Base-by-base conservation (phyloP, 2,888 invertebrate genomes). In the Macaria notata region DNA sequence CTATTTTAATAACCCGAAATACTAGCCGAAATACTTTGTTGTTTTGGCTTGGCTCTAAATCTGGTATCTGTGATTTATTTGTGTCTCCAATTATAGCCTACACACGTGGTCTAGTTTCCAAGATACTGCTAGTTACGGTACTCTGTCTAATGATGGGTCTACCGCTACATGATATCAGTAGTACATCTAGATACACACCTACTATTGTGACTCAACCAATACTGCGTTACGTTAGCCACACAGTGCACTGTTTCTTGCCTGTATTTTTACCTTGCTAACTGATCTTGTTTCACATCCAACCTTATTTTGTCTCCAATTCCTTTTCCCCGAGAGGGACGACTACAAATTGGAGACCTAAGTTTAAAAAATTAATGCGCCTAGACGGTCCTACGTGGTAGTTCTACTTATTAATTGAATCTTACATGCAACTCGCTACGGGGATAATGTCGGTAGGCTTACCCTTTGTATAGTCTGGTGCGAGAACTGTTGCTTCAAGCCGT, bases 271-370 rank as follows among this genome's bases (percentile, higher is more conserved):
- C 91, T 90, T 84, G 80, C 86, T 87, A 78, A 86, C 77, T 71
- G 88, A 83, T 83, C 88, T 88, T 78, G 89, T 84, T 76, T 89
- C 86, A 82, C 89, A 88, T 81, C 88, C 91, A 76, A 91, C 81
- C 79, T 86, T 89, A 89, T 89, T 90, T 85, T 87, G 84, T 79
- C 89, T 86, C 88, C 91, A 87, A 85, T 85, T 87, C 82, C 88
- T 87, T 81, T 83, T 84, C 72, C 84, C 87, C 86, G 88, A 85
- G 81, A 84, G 83, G 82, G 88, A 80, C 73, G 79, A 89, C 90
- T 91, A 90, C 78, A 89, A 91, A 91, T 86, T 78, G 75, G 84
- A 83, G 79, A 77, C 83, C 82, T 82, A 82, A 75, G 74, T 86
- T 85, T 81, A 84, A 86, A 86, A 79, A 78, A 81, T 77, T 74